phyloP scores from a whole-genome alignment of 2,113 vertebrate species.

The Donacobius atricapilla region DNA sequence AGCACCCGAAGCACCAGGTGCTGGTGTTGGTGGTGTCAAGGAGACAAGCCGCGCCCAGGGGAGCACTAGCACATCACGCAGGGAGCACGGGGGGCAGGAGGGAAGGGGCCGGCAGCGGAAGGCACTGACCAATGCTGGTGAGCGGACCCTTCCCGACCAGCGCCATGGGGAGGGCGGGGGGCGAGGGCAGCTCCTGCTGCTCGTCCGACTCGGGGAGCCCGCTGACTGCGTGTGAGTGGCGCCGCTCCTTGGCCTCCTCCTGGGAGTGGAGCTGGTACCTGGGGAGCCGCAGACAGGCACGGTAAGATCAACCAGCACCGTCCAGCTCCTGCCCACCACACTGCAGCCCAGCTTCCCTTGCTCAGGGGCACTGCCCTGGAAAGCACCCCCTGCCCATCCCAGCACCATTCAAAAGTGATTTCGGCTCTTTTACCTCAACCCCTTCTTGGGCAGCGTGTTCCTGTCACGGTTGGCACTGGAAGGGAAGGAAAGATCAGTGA shows the following conservation, averaged over 20 bases:
- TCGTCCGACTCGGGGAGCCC: constrained; percentile 79
- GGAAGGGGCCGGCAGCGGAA: not conserved
- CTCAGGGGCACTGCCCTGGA: rapidly evolving
- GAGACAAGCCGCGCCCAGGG: not conserved
- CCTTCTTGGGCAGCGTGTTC: constrained; percentile 94
- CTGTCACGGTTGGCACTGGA: constrained; percentile 87
- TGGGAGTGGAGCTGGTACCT: constrained; percentile 87
- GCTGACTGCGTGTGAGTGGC: constrained; percentile 83
- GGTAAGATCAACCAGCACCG: not conserved
- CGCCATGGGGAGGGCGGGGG: constrained; percentile 80
- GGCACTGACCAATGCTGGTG: constrained; percentile 81
- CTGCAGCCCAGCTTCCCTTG: not conserved
- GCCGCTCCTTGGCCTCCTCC: constrained; percentile 87
- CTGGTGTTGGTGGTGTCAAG: not conserved
- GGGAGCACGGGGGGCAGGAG: not conserved
- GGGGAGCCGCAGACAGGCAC: not conserved
- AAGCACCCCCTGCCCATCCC: not conserved
- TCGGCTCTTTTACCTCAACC: constrained; percentile 81
- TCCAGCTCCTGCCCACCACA: not conserved
- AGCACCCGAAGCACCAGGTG: not conserved
- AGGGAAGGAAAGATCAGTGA: constrained; percentile 60
- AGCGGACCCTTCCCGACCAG: constrained; percentile 82
- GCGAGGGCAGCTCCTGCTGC: constrained; percentile 82
- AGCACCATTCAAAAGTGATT: not conserved
- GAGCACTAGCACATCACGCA: not conserved